Evolutionary conservation across 2,888 invertebrate species (phyloP).

Genomic region (Minunthozetes semirufus): DNA sequence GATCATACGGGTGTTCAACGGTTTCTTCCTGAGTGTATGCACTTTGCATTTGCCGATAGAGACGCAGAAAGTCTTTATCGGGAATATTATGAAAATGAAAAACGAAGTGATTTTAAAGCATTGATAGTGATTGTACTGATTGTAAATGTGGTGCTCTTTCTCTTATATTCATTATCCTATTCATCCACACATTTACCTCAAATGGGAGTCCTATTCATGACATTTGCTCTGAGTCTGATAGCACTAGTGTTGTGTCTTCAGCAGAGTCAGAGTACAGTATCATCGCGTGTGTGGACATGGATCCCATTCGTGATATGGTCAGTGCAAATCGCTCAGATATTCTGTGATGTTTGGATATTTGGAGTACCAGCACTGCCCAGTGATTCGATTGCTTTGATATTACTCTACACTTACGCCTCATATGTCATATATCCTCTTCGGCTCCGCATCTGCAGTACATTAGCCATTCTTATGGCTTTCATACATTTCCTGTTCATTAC

Average conservation of each 20-base stretch:
- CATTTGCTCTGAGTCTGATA: slow-evolving; percentile 46
- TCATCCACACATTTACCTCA: slow-evolving; percentile 47
- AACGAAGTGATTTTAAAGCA: slow-evolving; percentile 59
- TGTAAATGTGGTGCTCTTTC: slow-evolving; percentile 41
- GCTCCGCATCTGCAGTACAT: slow-evolving; percentile 49
- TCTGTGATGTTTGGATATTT: slow-evolving; percentile 51
- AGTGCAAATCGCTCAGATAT: slow-evolving; percentile 55
- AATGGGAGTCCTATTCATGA: slow-evolving; percentile 49
- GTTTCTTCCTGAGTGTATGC: slow-evolving; percentile 45
- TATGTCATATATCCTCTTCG: slow-evolving; percentile 67
- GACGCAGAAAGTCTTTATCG: slow-evolving; percentile 64
- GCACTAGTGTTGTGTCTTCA: slow-evolving; percentile 25
- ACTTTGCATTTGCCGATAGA: slow-evolving; percentile 56
- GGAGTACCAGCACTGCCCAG: slow-evolving; percentile 54
- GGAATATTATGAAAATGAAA: slow-evolving; percentile 64
- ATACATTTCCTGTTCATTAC: slow-evolving; percentile 38
- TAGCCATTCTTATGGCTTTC: slow-evolving; percentile 41
- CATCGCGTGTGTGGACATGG: slow-evolving; percentile 37
- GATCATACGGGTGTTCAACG: slow-evolving; percentile 43
- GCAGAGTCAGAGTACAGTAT: not conserved
- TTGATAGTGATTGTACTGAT: slow-evolving; percentile 56
- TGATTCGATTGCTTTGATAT: slow-evolving; percentile 64
- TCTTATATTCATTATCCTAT: slow-evolving; percentile 37
- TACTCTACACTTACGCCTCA: slow-evolving; percentile 64
- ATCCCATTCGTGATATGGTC: slow-evolving; percentile 43